A percentile compares a stretch with the other conserved stretches of the same genome.
phyloP scores from a whole-genome alignment of 2,113 vertebrate species.

The Halcyon malimbica region DNA sequence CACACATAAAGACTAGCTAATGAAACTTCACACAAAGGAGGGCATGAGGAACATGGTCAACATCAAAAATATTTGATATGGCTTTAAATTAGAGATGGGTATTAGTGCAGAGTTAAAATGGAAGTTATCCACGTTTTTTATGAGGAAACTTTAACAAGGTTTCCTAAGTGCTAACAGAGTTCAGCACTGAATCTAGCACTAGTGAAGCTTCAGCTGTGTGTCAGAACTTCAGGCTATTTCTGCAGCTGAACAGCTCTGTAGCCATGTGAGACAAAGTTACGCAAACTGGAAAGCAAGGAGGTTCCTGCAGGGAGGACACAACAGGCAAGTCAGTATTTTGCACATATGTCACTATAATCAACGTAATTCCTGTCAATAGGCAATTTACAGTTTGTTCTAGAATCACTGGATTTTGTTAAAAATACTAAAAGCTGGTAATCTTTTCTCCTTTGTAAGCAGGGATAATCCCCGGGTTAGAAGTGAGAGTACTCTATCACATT shows the following conservation, averaged over 20 bases:
- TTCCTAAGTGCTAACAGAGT: not conserved
- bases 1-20: not conserved
- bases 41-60: not conserved
- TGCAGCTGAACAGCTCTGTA: not conserved
- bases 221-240: not conserved
- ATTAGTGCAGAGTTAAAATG: not conserved
- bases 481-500: not conserved
- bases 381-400: not conserved
- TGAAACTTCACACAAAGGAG: not conserved
- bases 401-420: not conserved
- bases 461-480: not conserved
- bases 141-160: not conserved
- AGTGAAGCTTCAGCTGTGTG: not conserved
- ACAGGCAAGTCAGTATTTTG: not conserved
- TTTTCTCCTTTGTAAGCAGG: not conserved
- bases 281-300: not conserved
- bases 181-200: not conserved
- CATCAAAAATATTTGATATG: not conserved
- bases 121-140: not conserved
- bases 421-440: not conserved
- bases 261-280: fast-evolving
- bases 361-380: not conserved
- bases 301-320: not conserved
- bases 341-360: not conserved
- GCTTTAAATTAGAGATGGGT: not conserved